phyloP scores from a whole-genome alignment of 2,888 invertebrate genomes.

The Chironomus tentans region DNA sequence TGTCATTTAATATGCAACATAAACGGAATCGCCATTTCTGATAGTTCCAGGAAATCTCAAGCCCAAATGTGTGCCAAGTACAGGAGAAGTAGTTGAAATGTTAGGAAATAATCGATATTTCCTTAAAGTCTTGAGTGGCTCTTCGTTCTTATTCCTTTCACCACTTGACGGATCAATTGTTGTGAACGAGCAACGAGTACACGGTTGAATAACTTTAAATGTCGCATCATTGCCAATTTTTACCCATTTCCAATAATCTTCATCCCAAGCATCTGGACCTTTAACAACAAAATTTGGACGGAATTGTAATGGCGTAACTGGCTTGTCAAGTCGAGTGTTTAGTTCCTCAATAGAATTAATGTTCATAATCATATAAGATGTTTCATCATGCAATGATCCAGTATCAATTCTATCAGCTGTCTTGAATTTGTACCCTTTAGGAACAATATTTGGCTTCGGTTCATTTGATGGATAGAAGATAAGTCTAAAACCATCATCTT shows the following conservation, averaged over 20 bases:
- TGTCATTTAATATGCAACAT: conserved; percentile 32
- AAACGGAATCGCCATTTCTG: conserved; percentile 43
- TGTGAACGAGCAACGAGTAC: conserved; percentile 57
- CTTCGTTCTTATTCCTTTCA: conserved; percentile 46
- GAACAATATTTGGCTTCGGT: conserved; percentile 36
- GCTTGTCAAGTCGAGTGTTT: conserved; percentile 47
- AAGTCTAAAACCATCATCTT: conserved; percentile 45
- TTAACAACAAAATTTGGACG: conserved; percentile 58
- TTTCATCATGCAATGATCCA: conserved; percentile 56
- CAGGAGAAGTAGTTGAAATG: conserved; percentile 35
- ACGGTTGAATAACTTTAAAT: conserved; percentile 56
- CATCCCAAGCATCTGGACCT: conserved; percentile 50
- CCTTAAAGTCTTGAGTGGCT: conserved; percentile 57
- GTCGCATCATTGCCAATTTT: conserved; percentile 50
- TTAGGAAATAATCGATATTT: conserved; percentile 38
- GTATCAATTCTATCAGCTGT: conserved; percentile 28
- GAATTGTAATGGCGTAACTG: conserved; percentile 48
- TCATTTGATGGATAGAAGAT: conserved; percentile 47
- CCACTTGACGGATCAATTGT: conserved; percentile 60
- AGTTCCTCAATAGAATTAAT: conserved; percentile 55
- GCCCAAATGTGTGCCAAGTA: conserved; percentile 44
- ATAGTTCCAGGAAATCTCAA: conserved; percentile 38
- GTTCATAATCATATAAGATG: conserved; percentile 54
- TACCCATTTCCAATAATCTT: conserved; percentile 59
- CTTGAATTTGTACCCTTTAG: conserved; percentile 35